Evolutionary conservation across 2,888 invertebrate species (phyloP), one percentile per base, ranked within the genome.

Genomic region (Siphonodentalium dalli): DNA sequence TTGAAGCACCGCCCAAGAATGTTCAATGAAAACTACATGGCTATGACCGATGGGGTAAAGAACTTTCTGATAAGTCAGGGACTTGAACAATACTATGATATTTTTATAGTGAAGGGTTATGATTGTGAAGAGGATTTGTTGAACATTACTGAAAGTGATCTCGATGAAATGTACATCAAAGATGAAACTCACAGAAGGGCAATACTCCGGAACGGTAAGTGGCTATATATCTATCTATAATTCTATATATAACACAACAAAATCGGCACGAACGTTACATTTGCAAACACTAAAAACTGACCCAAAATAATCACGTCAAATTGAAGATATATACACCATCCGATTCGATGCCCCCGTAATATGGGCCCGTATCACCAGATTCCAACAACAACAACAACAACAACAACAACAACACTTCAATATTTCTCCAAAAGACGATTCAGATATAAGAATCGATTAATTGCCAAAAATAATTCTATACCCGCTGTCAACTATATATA

Each of bases 51-150:
- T 26, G 71, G 72, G 7, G 33, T 44, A 11, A 15, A 15, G 8
- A 24, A 29, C 20, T 77, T 76, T 58, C 63, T 77, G 11, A 46
- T 46, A 3, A 46, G 65, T 1, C 35, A 74, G 9, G 72, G 71
- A 28, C 51, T 77, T 54, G 58, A 53, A 15, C 58, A 66, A 39
- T 70, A 77, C 54, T 64, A 63, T 41, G 71, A 74, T 18, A 74
- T 72, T 58, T 77, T 78, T 48, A 29, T 66, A 5, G 65, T 69
- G 9, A 73, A 72, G 44, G 77, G 77, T 0, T 78, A 65, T 46
- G 75, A 75, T 44, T 58, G 58, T n/a, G 74, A 74, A 42, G 64
- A 61, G 7, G 77, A 78, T 48, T 50, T 78, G n/a, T 47, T 50
- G 9, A 45, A 69, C 34, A 42, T 78, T 5, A 60, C 61, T 33